Evolutionary conservation across 1,140 invertebrate genomes (phyloP).

Genomic region (Orchesella cincta): DNA sequence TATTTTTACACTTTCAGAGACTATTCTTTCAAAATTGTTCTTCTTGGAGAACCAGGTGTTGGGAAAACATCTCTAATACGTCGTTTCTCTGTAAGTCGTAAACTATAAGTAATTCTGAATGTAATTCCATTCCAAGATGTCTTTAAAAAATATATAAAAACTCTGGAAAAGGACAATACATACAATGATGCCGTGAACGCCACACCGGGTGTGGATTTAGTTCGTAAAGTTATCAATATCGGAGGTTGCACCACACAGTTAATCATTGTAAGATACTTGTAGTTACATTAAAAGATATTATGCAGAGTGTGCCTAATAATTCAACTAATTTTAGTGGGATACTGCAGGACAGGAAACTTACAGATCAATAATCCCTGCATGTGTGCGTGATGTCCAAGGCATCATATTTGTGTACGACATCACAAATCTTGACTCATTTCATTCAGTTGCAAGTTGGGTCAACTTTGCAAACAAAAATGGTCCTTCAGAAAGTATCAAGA

Average conservation of each 20-base stretch:
- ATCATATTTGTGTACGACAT: conserved; percentile 89
- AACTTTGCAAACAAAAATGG: conserved; percentile 83
- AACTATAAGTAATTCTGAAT: background rate
- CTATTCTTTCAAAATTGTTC: conserved; percentile 49
- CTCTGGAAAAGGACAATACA: conserved; percentile 6
- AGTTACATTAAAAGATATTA: background rate
- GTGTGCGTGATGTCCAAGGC: conserved; percentile 91
- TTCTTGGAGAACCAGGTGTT: conserved; percentile 48
- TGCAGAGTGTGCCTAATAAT: background rate
- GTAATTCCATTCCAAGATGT: background rate
- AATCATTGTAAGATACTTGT: conserved; percentile 11
- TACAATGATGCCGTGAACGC: conserved; percentile 14
- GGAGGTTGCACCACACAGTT: conserved; percentile 10
- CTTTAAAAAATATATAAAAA: background rate
- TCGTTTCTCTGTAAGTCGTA: conserved; percentile 43
- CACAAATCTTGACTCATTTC: conserved; percentile 83
- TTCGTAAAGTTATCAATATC: conserved; percentile 16
- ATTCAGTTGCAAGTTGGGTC: conserved; percentile 85
- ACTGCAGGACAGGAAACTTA: conserved; percentile 73
- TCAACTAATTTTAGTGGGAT: conserved; percentile 50
- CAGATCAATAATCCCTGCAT: conserved; percentile 88
- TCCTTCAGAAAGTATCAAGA: conserved; percentile 83
- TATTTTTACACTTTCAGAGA: conserved; percentile 31
- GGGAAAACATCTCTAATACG: conserved; percentile 48
- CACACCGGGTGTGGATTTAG: conserved; percentile 23